Conservation (phyloP, 1,140 invertebrate species). For the Ephestia elutella region DNA sequence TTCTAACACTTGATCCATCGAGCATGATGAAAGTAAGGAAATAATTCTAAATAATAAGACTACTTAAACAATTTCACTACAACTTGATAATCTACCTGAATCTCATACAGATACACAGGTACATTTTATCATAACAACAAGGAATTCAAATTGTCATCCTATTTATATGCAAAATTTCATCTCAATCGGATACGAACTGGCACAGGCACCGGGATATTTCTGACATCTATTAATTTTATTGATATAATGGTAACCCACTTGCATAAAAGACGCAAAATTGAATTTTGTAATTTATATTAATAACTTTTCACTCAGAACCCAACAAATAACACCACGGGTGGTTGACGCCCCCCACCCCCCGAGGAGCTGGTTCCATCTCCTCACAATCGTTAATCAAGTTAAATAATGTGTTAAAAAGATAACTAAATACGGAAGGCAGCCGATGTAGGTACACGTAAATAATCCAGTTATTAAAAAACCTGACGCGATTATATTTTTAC, state of each 20-base stretch:
- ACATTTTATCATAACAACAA: too few relatives aligned
- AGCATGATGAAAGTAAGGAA: too few relatives aligned
- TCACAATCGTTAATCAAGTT: not conserved
- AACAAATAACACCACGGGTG: not conserved
- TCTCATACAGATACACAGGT: too few relatives aligned
- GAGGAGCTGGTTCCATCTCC: not conserved
- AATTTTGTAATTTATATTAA: not conserved
- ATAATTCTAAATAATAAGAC: too few relatives aligned
- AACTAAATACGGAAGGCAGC: not conserved
- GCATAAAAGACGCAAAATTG: not conserved
- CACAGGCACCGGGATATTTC: too few relatives aligned
- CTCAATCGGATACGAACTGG: too few relatives aligned
- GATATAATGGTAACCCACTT: not conserved
- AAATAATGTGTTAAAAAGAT: constrained; percentile 1
- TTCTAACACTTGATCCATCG: too few relatives aligned
- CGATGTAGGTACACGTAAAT: not conserved
- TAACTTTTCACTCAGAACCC: not conserved
- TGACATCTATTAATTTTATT: too few relatives aligned
- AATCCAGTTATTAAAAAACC: not conserved
- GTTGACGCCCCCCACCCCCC: not conserved
- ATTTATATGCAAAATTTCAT: too few relatives aligned
- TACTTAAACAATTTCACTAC: too few relatives aligned
- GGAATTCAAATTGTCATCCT: too few relatives aligned
- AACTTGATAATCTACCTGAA: too few relatives aligned
- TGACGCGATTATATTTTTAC: not conserved